phyloP scores from a whole-genome alignment of 2,113 vertebrate genomes.

The Junco hyemalis region DNA sequence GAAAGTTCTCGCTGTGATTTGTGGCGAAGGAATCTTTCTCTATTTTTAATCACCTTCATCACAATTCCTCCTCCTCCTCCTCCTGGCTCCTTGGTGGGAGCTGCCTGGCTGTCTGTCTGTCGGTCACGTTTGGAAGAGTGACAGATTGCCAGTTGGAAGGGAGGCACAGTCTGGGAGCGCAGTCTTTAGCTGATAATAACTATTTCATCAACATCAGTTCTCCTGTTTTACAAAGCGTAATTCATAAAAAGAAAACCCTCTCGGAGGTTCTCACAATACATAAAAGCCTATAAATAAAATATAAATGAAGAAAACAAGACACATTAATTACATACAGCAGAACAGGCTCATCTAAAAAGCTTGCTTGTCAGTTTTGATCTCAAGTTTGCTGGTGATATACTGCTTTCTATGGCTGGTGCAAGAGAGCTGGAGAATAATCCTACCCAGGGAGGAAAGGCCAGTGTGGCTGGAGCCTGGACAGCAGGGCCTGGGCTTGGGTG shows the following conservation, averaged over 20 bases:
- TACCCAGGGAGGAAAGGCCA: background rate
- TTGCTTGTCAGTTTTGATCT: conserved; percentile 66
- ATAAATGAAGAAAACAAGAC: conserved; percentile 75
- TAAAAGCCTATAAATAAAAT: conserved; percentile 74
- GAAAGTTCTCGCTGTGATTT: conserved; percentile 22
- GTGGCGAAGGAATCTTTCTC: background rate
- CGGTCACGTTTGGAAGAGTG: conserved; percentile 42
- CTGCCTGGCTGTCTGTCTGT: conserved; percentile 42
- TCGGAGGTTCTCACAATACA: conserved; percentile 60
- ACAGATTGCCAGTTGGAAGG: conserved; percentile 48
- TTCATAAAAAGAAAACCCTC: conserved; percentile 64
- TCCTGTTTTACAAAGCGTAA: conserved; percentile 63
- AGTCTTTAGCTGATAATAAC: conserved; percentile 52
- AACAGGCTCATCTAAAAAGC: conserved; percentile 63
- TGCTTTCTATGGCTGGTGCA: conserved; percentile 10
- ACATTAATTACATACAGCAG: conserved; percentile 68
- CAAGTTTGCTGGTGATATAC: conserved; percentile 44
- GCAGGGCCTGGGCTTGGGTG: background rate
- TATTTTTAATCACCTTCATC: conserved; percentile 56
- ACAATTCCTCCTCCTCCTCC: background rate
- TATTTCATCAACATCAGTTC: conserved; percentile 55
- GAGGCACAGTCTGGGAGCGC: conserved; percentile 22
- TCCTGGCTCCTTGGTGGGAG: background rate
- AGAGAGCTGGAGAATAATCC: conserved; percentile 6
- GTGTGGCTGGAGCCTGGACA: background rate